These are phyloP conservation scores for Xenopus tropicalis DNA, from an alignment of 2,113 vertebrate species.

Conservation along the genomic window UCB_Xtro_10.0 CM004450.2:78559501-78560000, in stretches of 20 bases:
- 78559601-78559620: background rate
- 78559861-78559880: background rate
- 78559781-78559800: background rate
- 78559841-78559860: background rate
- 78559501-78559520: too few relatives aligned
- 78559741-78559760: constrained; percentile 8
- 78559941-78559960: too few relatives aligned
- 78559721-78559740: background rate
- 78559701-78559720: background rate
- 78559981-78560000: too few relatives aligned
- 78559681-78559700: background rate
- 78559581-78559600: background rate
- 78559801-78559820: background rate
- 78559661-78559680: background rate
- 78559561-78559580: background rate
- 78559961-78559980: too few relatives aligned
- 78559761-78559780: background rate
- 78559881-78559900: too few relatives aligned
- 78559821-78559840: background rate
- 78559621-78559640: background rate
- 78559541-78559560: background rate
- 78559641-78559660: background rate
- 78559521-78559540: too few relatives aligned
- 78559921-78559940: too few relatives aligned
- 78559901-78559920: too few relatives aligned